Base-by-base conservation (phyloP, 1,140 invertebrate species). In the Paraescarpia echinospica region DNA sequence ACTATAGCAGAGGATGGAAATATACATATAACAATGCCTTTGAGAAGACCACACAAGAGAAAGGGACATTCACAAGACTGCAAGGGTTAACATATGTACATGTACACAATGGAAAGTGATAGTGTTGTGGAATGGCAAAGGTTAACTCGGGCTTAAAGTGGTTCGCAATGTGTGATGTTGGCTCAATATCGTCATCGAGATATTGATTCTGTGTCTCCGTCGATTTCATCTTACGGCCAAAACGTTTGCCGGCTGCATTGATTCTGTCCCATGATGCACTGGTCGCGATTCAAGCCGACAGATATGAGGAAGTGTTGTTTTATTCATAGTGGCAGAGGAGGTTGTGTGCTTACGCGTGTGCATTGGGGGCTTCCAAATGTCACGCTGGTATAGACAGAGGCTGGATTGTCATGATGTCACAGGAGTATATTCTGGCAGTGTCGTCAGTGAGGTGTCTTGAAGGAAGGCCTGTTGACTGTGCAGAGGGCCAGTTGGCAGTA, bases 41-140 rank as follows among this genome's bases (percentile, higher is more conserved):
- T 2, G 12, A 77, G 18, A 22, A 77, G 18, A 77, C 59, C 59
- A 77, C 59, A 18, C 4, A 18, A 4, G 18, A 18, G 59, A 77
- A 6, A 27, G 59, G 22, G 22, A 77, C 8, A 77, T 18, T 77
- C 59, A 6, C 2, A 4, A 77, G 18, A 5, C 59, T 12, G 22
- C 59, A 77, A 77, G 59, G 59, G 59, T 77, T 77, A 77, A 77
- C 59, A 77, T 77, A 77, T 77, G n/a, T n/a, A n/a, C n/a, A 41
- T 41, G 18, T 77, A 77, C 22, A 31, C 1, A 77, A 31, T 27
- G 59, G 41, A 77, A 77, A 77, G 59, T 77, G 22, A 77, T 31
- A 31, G 59, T 31, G 22, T 77, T 77, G 18, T 12, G 59, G 59
- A 77, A 77, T 31, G 27, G 27, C 59, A 77, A 77, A 77, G 59